phyloP scores from a whole-genome alignment of 1,140 invertebrate genomes.

The Drosophila neocordata region DNA sequence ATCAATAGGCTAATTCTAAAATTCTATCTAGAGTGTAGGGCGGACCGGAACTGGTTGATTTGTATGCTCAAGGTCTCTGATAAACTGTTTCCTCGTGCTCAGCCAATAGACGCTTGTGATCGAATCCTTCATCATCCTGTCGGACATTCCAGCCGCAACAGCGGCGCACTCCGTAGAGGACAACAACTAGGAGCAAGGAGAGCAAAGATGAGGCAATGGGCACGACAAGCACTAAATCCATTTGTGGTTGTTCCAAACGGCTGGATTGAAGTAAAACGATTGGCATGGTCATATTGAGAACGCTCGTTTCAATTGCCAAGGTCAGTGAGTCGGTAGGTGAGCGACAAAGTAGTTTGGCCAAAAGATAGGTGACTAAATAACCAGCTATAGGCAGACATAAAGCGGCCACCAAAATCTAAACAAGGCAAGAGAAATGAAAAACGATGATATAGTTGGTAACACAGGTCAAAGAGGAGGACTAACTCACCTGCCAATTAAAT shows the following conservation, averaged over 20 bases:
- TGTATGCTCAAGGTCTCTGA: conserved; percentile 18
- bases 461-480: background rate
- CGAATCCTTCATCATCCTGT: conserved; percentile 45
- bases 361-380: conserved; percentile 42
- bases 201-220: conserved; percentile 49
- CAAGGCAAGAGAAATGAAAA: background rate
- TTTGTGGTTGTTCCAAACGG: conserved; percentile 48
- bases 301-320: conserved; percentile 52
- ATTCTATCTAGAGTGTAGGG: background rate
- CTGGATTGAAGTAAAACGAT: conserved; percentile 58
- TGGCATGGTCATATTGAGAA: conserved; percentile 64
- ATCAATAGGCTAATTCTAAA: conserved; percentile 3
- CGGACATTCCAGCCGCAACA: conserved; percentile 51
- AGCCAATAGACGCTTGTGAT: conserved; percentile 45
- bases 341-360: conserved; percentile 56
- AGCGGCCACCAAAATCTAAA: conserved; percentile 49
- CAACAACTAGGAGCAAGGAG: conserved; percentile 42
- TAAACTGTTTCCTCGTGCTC: conserved; percentile 35
- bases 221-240: conserved; percentile 55
- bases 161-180: conserved; percentile 48
- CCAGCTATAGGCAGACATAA: conserved; percentile 47
- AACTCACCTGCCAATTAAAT: conserved; percentile 52
- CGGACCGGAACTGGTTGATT: background rate
- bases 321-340: conserved; percentile 56
- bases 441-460: no score